Percentiles rank a stretch among this genome's conserved stretches.
Conservation (phyloP, 2,113 vertebrate species). For the Pterocles orientalis region DNA sequence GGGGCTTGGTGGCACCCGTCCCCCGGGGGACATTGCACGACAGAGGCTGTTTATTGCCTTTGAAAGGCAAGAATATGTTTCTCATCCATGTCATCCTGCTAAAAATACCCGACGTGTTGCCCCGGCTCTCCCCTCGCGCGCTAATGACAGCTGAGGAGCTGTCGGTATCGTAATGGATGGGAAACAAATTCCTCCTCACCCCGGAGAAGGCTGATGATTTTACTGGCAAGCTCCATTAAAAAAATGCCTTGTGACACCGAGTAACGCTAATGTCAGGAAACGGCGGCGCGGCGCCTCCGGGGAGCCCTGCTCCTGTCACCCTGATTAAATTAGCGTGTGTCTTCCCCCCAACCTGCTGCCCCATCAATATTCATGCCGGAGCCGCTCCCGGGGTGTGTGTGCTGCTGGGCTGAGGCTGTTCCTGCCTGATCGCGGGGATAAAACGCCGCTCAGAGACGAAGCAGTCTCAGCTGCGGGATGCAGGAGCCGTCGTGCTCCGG, state of each 20-base stretch:
- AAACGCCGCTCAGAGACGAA: background rate
- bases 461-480: accelerated
- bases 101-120: background rate
- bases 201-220: conserved; percentile 40
- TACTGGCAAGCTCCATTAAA: background rate
- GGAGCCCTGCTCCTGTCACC: conserved; percentile 31
- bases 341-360: background rate
- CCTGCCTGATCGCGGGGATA: background rate
- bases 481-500: background rate
- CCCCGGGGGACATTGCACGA: accelerated
- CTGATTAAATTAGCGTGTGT: background rate
- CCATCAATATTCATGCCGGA: background rate
- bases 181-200: background rate
- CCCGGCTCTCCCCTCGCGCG: background rate
- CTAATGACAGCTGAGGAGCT: conserved; percentile 36
- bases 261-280: background rate
- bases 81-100: background rate
- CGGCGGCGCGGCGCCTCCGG: background rate
- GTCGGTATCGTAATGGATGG: conserved; percentile 7
- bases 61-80: background rate
- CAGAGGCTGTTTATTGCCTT: background rate
- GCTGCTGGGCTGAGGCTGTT: background rate
- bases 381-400: background rate
- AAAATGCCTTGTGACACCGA: conserved; percentile 34
- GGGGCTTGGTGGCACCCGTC: background rate